Percentiles rank a stretch among this genome's conserved stretches.
Conservation (phyloP, 2,113 vertebrate species). For the Nymphicus hollandicus region DNA sequence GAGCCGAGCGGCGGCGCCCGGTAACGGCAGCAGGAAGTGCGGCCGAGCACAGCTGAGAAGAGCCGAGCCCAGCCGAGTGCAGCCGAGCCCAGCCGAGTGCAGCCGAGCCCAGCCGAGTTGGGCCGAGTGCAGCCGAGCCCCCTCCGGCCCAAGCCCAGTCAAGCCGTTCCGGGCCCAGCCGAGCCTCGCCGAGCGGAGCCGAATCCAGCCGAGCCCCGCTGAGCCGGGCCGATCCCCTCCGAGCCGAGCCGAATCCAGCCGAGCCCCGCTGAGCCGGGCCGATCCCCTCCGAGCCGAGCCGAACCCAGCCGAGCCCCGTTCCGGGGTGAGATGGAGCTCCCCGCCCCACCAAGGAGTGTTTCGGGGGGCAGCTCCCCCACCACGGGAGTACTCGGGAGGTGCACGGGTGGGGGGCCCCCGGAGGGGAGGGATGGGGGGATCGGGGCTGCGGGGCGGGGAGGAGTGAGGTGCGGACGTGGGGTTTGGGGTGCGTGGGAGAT, state of each 20-base stretch:
- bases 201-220: too few relatives aligned
- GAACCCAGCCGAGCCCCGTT: not conserved
- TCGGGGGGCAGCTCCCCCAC: not conserved
- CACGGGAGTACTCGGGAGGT: not conserved
- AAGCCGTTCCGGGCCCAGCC: too few relatives aligned
- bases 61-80: not conserved
- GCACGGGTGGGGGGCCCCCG: not conserved
- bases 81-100: not conserved
- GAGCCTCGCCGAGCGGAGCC: too few relatives aligned
- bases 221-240: too few relatives aligned
- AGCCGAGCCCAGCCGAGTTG: not conserved
- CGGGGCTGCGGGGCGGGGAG: not conserved
- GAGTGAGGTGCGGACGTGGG: too few relatives aligned
- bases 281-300: not conserved
- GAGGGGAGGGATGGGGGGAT: not conserved
- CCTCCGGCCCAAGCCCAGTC: too few relatives aligned
- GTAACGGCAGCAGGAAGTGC: not conserved
- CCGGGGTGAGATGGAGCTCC: not conserved
- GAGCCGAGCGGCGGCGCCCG: not conserved
- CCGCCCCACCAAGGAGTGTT: not conserved
- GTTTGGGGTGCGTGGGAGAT: too few relatives aligned
- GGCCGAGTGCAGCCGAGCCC: not conserved
- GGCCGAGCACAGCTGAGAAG: fast-evolving
- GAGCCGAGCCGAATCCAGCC: fast-evolving
- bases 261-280: not conserved